Percentiles rank a stretch among this genome's conserved stretches.
These are phyloP conservation scores for Pinctada fucata DNA, from an alignment of 2,888 invertebrate species.

Conservation along the genomic window DNA sequence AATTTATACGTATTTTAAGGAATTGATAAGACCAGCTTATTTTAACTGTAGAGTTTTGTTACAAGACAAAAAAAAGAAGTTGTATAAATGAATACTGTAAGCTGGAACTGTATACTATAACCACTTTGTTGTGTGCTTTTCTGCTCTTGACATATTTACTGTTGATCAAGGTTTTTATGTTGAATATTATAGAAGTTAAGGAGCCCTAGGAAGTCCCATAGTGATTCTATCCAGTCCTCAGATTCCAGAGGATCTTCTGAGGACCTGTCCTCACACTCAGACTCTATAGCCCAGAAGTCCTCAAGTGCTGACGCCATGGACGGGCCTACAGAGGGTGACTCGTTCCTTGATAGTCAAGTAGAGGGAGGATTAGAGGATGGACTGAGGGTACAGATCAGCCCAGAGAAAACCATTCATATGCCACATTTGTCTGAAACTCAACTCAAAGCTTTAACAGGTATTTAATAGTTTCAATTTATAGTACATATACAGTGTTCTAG, in stretches of 20 bases:
- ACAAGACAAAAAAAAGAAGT: no score
- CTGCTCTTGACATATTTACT: no score
- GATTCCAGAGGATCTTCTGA: not conserved
- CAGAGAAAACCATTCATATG: conserved; percentile 68
- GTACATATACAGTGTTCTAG: no score
- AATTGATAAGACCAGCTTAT: no score
- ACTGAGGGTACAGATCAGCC: conserved; percentile 66
- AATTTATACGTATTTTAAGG: no score
- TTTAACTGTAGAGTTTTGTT: no score
- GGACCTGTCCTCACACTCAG: not conserved
- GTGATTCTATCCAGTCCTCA: not conserved
- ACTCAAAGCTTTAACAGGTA: conserved; percentile 75
- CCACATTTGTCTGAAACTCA: conserved; percentile 75
- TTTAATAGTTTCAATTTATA: not conserved
- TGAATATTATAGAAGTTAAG: no score
- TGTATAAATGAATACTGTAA: no score
- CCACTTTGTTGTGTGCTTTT: no score
- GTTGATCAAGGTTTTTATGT: no score
- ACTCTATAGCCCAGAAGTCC: conserved; percentile 11
- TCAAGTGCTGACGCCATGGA: conserved; percentile 14
- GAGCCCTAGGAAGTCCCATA: conserved; percentile 17
- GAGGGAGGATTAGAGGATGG: conserved; percentile 59
- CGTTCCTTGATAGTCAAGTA: conserved; percentile 29
- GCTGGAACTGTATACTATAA: no score
- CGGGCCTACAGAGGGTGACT: conserved; percentile 30